Base-by-base conservation (phyloP, 1,140 invertebrate genomes). In the Drosophila santomea region DNA sequence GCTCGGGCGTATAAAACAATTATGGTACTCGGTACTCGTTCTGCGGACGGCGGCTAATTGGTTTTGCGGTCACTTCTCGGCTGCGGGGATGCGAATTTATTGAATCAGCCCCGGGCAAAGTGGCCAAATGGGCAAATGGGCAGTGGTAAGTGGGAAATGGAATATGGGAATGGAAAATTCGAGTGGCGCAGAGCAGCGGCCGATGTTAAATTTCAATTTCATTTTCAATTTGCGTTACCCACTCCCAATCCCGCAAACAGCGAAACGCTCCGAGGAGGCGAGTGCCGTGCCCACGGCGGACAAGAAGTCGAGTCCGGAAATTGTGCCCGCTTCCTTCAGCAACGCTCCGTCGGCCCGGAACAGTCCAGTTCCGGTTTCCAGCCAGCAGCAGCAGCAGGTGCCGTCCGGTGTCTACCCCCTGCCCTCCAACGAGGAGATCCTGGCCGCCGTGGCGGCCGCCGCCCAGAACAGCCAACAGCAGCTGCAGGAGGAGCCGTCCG, bases 281-380 rank as follows among this genome's bases (percentile, higher is more conserved):
- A 48, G 36, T 4, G 47, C 60, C 1, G 84, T 63, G 52, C 72
- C 84, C 32, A 52, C 72, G 36, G 83, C 83, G 25, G 75, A 91
- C 59, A 91, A 91, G 39, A 91, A 91, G 80, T 91, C 90, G 51
- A 91, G 90, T 78, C 90, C 90, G 73, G 90, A 91, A 91, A 88
- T 91, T 80, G 83, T 91, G 43, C 91, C 91, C 10, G 74, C 91
- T 39, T 78, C 91, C 41, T 91, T 84, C 41, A 90, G 80, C 52
- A 91, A 92, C 45, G 25, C 81, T 12, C 89, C 89, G 10, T 66
- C 80, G 1, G 69, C 75, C 28, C 35, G 74, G 25, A 80, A 23
- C 52, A 51, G 4, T 3, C 48, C 28, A 38, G 58, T 50, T 20
- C 50, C 59, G 57, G 54, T 32, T 48, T 55, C 25, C 63, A 73